Base-by-base conservation (phyloP, 1,140 invertebrate genomes). In the Drosophila gunungcola region DNA sequence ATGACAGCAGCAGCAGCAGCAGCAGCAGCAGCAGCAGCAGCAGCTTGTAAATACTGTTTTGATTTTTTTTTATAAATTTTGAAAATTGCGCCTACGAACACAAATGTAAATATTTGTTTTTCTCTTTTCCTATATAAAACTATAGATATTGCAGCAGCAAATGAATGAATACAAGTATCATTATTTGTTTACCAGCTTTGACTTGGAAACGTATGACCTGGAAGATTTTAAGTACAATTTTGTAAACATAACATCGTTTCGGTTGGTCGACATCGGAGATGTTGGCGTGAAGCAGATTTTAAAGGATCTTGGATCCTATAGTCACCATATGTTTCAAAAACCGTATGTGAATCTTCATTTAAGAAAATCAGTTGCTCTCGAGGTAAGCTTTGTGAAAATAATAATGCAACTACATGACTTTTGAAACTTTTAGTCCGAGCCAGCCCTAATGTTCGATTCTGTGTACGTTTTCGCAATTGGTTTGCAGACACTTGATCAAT, bases 141-240 rank as follows among this genome's bases (percentile, higher is more conserved):
- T 93, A 64, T 94, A 98, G 97, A 97, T 98, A 86, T 93, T 98
- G 38, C 97, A 98, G 91, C 93, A 98, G 12, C 97, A 98, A 92
- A 98, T 98, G 97, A 98, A 98, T 91, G 97, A 98, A 92, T 97
- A 97, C 91, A 94, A 96, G 91, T 98, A 98, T 91, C 97, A 98
- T 92, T 98, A 98, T 91, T 95, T 98, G 93, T 98, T 98, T 85
- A 98, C 97, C 21, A 97, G 96, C 16, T 97, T 98, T 92, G 97
- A 98, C 93, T 95, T 98, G 84, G 97, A 98, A 93, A 95, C 96
- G 11, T 98, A 98, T 83, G 97, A 98, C 92, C 92, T 98, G 60
- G 97, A 98, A 93, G 97, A 98, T 91, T 98, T 98, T 93, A 97
- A 97, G 90, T 98, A 98, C 93, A 98, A 98, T 93, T 96, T 96